phyloP scores from a whole-genome alignment of 53 echinoderm and acorn worm species.

The Astropecten irregularis region DNA sequence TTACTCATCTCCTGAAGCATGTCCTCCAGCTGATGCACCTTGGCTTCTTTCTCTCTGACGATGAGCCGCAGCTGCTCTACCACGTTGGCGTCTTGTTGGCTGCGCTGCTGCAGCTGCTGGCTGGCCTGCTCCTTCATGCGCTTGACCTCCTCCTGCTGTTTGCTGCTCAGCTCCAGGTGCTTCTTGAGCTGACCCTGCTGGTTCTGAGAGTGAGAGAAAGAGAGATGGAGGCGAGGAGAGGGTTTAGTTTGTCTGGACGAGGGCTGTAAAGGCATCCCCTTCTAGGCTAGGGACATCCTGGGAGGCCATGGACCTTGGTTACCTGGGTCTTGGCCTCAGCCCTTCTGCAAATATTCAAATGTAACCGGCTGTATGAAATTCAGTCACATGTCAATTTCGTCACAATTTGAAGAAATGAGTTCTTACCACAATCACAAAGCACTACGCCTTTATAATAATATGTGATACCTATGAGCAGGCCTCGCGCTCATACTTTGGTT shows the following conservation, averaged over 20 bases:
- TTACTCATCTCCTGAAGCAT: constrained; percentile 79
- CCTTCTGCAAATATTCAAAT: too few species aligned
- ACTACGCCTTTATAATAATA: too few species aligned
- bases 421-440: too few species aligned
- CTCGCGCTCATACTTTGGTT: too few species aligned
- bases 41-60: constrained; percentile 85
- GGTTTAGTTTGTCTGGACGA: too few species aligned
- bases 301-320: too few species aligned
- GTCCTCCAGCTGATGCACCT: constrained; percentile 81
- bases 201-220: constrained; percentile 42
- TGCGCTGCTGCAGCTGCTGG: constrained; percentile 62
- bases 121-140: constrained; percentile 48
- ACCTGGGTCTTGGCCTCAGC: neutral
- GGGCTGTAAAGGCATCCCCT: too few species aligned
- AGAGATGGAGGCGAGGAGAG: neutral
- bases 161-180: constrained; percentile 66
- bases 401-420: neutral
- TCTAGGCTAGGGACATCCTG: too few species aligned
- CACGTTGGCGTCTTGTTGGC: constrained; percentile 76
- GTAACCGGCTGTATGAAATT: too few species aligned
- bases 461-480: too few species aligned
- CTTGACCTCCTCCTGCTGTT: constrained; percentile 51
- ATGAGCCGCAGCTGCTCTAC: constrained; percentile 88
- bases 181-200: constrained; percentile 90
- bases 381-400: neutral